These are phyloP conservation scores for Lamproptera curius DNA, from an alignment of 2,888 invertebrate genomes.

Conservation along the genomic window DNA sequence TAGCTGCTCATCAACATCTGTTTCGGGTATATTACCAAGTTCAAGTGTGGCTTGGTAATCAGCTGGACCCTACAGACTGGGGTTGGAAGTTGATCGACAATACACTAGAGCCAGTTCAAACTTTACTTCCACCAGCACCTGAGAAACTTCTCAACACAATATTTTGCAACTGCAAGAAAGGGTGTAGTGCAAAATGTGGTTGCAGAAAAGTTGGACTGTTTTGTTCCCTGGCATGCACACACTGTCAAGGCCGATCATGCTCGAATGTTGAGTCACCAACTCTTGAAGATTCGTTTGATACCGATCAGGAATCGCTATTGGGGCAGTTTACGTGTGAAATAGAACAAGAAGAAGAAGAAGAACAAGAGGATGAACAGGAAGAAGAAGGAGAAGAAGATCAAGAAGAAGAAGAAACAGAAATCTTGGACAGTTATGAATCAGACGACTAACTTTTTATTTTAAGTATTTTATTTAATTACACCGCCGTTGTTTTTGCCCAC, in stretches of 20 bases:
- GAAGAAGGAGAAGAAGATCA: neutral
- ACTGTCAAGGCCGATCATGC: slow-evolving; percentile 29
- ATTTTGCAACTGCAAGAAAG: too few relatives aligned
- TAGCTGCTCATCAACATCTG: too few relatives aligned
- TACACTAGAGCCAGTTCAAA: slow-evolving; percentile 28
- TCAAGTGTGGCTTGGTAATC: too few relatives aligned
- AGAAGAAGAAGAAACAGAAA: neutral
- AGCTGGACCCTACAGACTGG: too few relatives aligned
- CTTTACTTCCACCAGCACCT: too few relatives aligned
- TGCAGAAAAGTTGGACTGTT: slow-evolving; percentile 30
- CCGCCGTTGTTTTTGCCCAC: too few relatives aligned
- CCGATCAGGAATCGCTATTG: slow-evolving; percentile 24
- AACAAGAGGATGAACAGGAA: neutral
- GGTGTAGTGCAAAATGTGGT: slow-evolving; percentile 28
- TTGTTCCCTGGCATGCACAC: too few relatives aligned
- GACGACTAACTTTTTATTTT: too few relatives aligned
- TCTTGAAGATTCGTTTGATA: slow-evolving; percentile 25
- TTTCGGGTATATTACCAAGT: too few relatives aligned
- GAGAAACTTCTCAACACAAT: slow-evolving; percentile 16
- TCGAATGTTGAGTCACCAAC: slow-evolving; percentile 29
- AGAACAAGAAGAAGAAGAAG: neutral
- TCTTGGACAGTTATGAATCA: too few relatives aligned
- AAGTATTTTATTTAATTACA: too few relatives aligned
- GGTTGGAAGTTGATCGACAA: slow-evolving; percentile 12
- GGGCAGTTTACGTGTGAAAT: slow-evolving; percentile 23